Evolutionary conservation across 2,113 vertebrate genomes (phyloP), one percentile per base, ranked within the genome.

Genomic region (Pollimyrus isidori): DNA sequence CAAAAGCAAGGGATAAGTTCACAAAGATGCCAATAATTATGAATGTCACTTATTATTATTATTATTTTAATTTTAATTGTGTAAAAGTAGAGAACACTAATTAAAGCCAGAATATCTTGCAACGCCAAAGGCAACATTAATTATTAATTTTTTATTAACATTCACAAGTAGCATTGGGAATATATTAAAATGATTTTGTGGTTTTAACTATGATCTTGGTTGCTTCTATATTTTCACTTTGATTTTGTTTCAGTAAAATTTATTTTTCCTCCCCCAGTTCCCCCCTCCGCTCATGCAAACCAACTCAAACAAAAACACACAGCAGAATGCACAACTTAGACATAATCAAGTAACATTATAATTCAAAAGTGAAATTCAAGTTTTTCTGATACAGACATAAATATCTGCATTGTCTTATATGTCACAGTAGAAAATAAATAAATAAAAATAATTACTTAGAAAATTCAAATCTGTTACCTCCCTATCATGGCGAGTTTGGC

Each of bases 141-240:
- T 98, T 97, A 99, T 99, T 99, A 96, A 99, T 98, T 97, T 97
- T 97, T 97, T 98, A 99, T 99, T 99, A 99, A 99, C 99, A 99
- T 99, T 99, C 97, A 99, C 96, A 98, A 98, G 97, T 97, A 98
- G 97, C 97, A 95, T 96, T 97, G 98, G 97, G 97, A 99, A 99
- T 99, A 97, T 98, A 99, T 99, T 98, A 97, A 97, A 96, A 96
- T 95, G 95, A 98, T 98, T 98, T 97, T 97, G 96, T 96, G 95
- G 96, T 96, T 97, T 95, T 96, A 95, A 96, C 96, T 97, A 96
- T 97, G 95, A 97, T 97, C 95, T 95, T 95, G 95, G 95, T 95
- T 95, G 94, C 94, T 94, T 95, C 96, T 96, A 94, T 96, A 95
- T 95, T 96, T 96, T 93, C 95, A 92, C 90, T 93, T 93, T 93